phyloP scores from a whole-genome alignment of 2,888 invertebrate species.

The Syritta pipiens region DNA sequence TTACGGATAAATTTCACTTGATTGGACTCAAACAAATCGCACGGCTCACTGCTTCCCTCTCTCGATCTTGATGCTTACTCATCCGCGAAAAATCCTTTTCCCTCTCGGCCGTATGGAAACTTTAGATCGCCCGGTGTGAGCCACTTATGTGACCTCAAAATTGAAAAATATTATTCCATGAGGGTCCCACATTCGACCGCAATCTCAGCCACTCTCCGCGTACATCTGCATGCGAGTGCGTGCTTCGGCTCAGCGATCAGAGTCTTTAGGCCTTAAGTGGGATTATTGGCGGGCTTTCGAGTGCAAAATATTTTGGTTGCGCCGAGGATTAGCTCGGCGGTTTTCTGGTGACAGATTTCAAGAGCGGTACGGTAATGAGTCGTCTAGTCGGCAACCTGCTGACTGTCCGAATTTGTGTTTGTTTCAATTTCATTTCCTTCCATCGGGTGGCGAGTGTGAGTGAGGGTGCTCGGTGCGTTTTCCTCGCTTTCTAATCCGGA shows the following conservation, averaged over 20 bases:
- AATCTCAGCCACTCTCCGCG: background rate
- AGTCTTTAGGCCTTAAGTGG: constrained; percentile 28
- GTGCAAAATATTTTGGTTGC: constrained; percentile 50
- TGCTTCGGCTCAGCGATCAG: constrained; percentile 45
- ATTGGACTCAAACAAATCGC: constrained; percentile 12
- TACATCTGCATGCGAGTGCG: too few relatives aligned
- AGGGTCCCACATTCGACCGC: constrained; percentile 45
- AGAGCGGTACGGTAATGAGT: constrained; percentile 29
- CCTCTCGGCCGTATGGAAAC: background rate
- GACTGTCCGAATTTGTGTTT: constrained; percentile 11
- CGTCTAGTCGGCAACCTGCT: constrained; percentile 56
- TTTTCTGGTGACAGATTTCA: constrained; percentile 60
- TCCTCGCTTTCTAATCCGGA: constrained; percentile 39
- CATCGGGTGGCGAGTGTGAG: background rate
- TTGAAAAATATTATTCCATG: constrained; percentile 27
- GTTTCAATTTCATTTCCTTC: background rate
- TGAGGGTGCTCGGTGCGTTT: background rate
- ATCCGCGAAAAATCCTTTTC: constrained; percentile 42
- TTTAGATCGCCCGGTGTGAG: background rate
- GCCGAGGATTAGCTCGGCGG: background rate
- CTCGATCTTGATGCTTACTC: constrained; percentile 27
- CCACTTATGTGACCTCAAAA: constrained; percentile 39
- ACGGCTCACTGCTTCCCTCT: constrained; percentile 22
- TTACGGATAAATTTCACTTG: too few relatives aligned
- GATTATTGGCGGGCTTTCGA: constrained; percentile 50